These are phyloP conservation scores for Drosophila simulans DNA, from an alignment of 1,140 invertebrate genomes.

Conservation along the genomic window DNA sequence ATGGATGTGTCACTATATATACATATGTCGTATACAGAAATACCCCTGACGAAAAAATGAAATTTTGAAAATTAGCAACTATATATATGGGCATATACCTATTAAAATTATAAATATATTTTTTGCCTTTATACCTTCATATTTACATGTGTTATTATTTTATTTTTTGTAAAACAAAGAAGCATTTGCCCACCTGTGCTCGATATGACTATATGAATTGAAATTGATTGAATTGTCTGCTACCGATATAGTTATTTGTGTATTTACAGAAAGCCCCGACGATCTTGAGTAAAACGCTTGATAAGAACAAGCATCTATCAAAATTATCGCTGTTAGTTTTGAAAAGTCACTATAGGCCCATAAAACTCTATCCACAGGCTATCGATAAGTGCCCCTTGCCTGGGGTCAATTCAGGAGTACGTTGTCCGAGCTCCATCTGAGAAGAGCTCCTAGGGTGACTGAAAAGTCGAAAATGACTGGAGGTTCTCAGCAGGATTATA, in stretches of 20 bases:
- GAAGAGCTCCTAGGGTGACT: background rate
- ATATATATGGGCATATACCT: too few relatives aligned
- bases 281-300: conserved; percentile 8
- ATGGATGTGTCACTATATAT: too few relatives aligned
- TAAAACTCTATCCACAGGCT: background rate
- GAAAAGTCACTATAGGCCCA: background rate
- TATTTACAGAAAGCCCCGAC: conserved; percentile 1
- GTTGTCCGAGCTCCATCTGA: background rate
- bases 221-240: too few relatives aligned
- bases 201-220: too few relatives aligned
- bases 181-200: too few relatives aligned
- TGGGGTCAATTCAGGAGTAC: background rate
- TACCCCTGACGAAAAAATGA: too few relatives aligned
- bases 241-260: background rate
- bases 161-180: too few relatives aligned
- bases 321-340: background rate
- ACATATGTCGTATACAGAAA: too few relatives aligned
- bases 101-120: too few relatives aligned
- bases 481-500: conserved; percentile 3
- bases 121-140: too few relatives aligned
- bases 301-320: background rate
- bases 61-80: too few relatives aligned
- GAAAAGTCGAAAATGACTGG: conserved; percentile 2
- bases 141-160: too few relatives aligned
- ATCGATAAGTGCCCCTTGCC: background rate